Conservation (phyloP, 2,888 invertebrate species). For the Drepanosiphum platanoidis region DNA sequence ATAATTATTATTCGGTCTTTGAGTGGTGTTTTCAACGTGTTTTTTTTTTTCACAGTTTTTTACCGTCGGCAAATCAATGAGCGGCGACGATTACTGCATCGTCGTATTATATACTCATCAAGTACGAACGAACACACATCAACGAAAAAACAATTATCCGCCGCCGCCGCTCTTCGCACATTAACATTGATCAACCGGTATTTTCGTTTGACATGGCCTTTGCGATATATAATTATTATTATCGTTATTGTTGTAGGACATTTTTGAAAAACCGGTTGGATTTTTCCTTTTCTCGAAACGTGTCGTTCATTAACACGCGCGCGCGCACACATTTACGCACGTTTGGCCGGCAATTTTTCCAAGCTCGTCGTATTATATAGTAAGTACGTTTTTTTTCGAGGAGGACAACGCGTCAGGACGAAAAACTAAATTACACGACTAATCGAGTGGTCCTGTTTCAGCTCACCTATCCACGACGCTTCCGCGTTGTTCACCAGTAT, state of each 20-base stretch:
- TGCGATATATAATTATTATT: background rate
- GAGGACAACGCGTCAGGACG: no score
- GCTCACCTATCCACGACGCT: slow-evolving; percentile 78
- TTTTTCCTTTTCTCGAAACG: background rate
- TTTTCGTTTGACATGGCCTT: slow-evolving; percentile 3
- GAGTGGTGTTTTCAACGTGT: no score
- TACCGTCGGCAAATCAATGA: no score
- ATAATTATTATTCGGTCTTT: no score
- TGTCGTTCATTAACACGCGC: slow-evolving; percentile 12
- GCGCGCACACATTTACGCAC: no score
- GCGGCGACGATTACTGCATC: no score
- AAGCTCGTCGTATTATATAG: no score
- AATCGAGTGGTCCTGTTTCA: background rate
- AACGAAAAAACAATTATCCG: background rate
- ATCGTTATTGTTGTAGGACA: background rate
- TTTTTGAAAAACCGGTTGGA: slow-evolving; percentile 41
- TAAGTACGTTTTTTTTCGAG: no score
- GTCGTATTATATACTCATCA: background rate
- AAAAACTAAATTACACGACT: no score
- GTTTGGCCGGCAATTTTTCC: no score
- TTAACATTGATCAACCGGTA: slow-evolving; percentile 38
- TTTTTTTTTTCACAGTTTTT: no score
- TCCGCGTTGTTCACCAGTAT: slow-evolving; percentile 72
- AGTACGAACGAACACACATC: background rate
- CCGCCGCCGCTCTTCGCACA: background rate